Evolutionary conservation across 2,113 vertebrate genomes (phyloP), one percentile per base, ranked within the genome.

Genomic region (Gymnarchus niloticus): DNA sequence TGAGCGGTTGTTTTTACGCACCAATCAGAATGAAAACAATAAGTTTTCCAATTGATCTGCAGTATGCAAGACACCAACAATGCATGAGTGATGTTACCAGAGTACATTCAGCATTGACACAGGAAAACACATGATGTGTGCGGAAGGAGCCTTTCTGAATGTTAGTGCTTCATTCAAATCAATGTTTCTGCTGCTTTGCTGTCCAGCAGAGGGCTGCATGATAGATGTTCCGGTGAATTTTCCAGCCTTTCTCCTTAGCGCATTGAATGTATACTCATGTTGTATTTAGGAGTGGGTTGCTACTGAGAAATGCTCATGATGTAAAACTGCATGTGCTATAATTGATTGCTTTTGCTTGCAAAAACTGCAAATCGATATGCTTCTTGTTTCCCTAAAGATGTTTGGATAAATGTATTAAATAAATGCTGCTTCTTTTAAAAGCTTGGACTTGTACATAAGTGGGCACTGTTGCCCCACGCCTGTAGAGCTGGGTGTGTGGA

Each of bases 321-420:
- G 17, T 78, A 41, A 48, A 48, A 21, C 19, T 78, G 76, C 0
- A 3, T 48, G 46, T 48, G 3, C 76, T 46, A 7, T 49, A 21
- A 78, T 78, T 78, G 44, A 78, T 78, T 78, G 76, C 44, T 46
- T 78, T 81, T 56, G 80, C 48, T 23, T 54, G n/a, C 80, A 52
- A 52, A 81, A 10, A 46, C 80, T 61, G 86, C 80, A 83, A 87
- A 83, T 89, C 77, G 57, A 88, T 87, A 81, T 25, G 44, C 73
- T 69, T 86, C 80, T 85, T 76, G 83, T 84, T 88, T 85, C 87
- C 65, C 77, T 61, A 28, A 80, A 56, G 8, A 37, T 49, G 56
- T 86, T 81, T 83, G 46, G 82, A 65, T 83, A 85, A 85, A 78
- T 56, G 56, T 77, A 52, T 81, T 84, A 81, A 37, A 85, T 83